Base-by-base conservation (phyloP, 2,113 vertebrate genomes). In the Rafetus swinhoei region DNA sequence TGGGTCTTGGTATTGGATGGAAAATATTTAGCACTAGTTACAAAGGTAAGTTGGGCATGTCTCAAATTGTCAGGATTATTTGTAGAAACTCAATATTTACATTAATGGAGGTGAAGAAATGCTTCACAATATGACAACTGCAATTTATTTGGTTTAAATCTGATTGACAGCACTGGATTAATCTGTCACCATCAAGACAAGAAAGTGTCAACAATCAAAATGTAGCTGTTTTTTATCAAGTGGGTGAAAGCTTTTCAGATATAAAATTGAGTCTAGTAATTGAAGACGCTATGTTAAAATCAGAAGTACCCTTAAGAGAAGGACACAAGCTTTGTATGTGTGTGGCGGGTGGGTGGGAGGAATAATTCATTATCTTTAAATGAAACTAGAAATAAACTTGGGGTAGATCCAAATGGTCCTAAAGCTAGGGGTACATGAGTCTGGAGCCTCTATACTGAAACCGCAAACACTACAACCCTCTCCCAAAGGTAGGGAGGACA, bases 51-150 rank as follows among this genome's bases (percentile, higher is more conserved):
- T 76, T 89, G 83, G 94, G 94, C 95, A 96, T 96, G 95, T 77
- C 96, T 96, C 93, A 93, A 89, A 94, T 90, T 96, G 96, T 87
- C 94, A 92, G 81, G 82, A 89, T 86, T 97, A 22, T 87, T 94
- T 96, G 94, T 90, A 90, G 93, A 96, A 96, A 88, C 83, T 92
- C 82, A 90, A 62, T 97, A 92, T 95, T 95, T 84, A 56, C 90
- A 93, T 93, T 93, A 97, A 94, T 94, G 89, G 94, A 96, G 82
- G 86, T 94, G 90, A 94, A 89, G 95, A 94, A 96, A 95, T 97
- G 96, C 96, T 97, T 97, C 93, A 94, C 57, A 80, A 88, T 92
- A 92, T 96, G 85, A 85, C 84, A 95, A 93, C 92, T 86, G 45
- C 83, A 94, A 35, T 89, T 96, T 91, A 80, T 92, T 95, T 94